Evolutionary conservation across 2,888 invertebrate species (phyloP), one percentile per base, ranked within the genome.

Genomic region (Conops quadrifasciatus): DNA sequence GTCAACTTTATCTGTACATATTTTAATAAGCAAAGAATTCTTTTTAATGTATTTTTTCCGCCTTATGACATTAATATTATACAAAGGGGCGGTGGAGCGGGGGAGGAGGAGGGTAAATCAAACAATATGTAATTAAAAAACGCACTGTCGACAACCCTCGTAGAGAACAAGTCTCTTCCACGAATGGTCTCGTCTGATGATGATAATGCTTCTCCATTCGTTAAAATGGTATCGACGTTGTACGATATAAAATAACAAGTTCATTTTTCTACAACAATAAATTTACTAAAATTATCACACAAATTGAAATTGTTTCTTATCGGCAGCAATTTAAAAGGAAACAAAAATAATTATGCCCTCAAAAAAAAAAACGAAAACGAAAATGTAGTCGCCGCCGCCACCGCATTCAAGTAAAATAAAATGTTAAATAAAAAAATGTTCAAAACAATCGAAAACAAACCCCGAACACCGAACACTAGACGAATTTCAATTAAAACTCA

Each of bases 281-380:
- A 75, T 72, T 73, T 70, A 73, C 73, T 72, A 76, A 75, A 76
- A 77, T 76, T 74, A 76, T 77, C 75, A 73, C 75, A 73, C 72
- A 77, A 77, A 77, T 74, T 75, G 73, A 75, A 74, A 74, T 73
- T 60, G 63, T 53, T 45, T 70, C 73, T 75, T 74, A 73, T 75
- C 74, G 36, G 43, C 60, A 15, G 43, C 30, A 53, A 56, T 36
- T 66, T 36, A 30, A n/a, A 66, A 24, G 26, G 51, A 66, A 62
- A 45, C 47, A 63, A 24, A 63, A 43, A 63, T 45, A 19, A 21
- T 16, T 30, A 56, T 30, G 30, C 26, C 30, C 36, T 56, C 21
- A 56, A 30, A 5, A 56, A 19, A 51, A 30, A 65, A 36, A 45
- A 15, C 28, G 26, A 49, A 45, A 28, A 58, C 56, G 26, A 11